Conservation (phyloP, 2,113 vertebrate species). For the Sitta europaea region DNA sequence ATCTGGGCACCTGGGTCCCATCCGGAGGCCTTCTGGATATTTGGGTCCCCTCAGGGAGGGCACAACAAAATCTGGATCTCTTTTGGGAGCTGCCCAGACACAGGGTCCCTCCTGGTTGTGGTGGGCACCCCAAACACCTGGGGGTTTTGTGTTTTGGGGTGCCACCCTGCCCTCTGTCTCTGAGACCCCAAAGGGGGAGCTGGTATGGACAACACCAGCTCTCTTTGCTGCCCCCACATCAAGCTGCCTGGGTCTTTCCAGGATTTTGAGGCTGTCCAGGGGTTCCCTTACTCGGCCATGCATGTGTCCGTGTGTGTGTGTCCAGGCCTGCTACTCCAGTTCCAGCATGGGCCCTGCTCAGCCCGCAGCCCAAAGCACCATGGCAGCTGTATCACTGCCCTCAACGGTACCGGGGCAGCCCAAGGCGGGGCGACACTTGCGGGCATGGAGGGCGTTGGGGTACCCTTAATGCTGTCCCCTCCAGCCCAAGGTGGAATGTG, state of each 20-base stretch:
- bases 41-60: not conserved
- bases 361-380: not conserved
- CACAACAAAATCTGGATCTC: not conserved
- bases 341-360: not conserved
- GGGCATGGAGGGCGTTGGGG: rapidly evolving
- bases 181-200: not conserved
- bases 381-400: not conserved
- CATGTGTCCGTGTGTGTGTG: not conserved
- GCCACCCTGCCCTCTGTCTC: not conserved
- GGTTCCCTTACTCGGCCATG: not conserved
- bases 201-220: not conserved
- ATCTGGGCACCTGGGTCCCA: not conserved
- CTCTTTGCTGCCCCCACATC: not conserved
- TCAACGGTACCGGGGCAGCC: no score
- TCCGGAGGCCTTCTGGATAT: rapidly evolving
- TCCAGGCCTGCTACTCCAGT: no score
- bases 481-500: not conserved
- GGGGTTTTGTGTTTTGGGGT: not conserved
- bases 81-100: not conserved
- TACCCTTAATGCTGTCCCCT: not conserved
- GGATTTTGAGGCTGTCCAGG: not conserved
- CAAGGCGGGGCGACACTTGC: rapidly evolving
- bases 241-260: not conserved
- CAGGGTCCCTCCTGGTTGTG: not conserved
- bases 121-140: not conserved